A percentile compares a stretch with the other conserved stretches of the same genome.
These are phyloP conservation scores for Aegithalos caudatus DNA, from an alignment of 2,113 vertebrate species.

Conservation along the genomic window DNA sequence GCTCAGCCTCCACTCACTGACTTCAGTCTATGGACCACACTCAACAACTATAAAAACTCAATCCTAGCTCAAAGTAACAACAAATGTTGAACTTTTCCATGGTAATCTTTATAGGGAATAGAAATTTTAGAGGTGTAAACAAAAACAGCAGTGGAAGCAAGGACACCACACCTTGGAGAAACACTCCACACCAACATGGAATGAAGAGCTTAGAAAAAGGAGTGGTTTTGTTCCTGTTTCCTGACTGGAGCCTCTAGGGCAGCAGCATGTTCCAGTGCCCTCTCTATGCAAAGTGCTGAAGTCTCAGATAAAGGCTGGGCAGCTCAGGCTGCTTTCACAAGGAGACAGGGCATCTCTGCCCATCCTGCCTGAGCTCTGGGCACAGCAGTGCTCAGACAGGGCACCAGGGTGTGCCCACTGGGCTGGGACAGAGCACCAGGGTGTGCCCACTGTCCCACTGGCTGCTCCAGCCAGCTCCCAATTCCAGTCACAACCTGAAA, in stretches of 20 bases:
- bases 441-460: neutral
- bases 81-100: neutral
- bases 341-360: neutral
- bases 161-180: neutral
- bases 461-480: neutral
- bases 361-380: neutral
- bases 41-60: neutral
- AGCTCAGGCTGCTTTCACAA: neutral
- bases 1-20: neutral
- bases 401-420: neutral
- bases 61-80: neutral
- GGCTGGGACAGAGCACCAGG: neutral
- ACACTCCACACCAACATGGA: fast-evolving
- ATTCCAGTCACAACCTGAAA: fast-evolving
- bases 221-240: neutral
- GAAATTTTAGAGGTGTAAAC: neutral
- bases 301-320: neutral
- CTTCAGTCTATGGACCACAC: neutral
- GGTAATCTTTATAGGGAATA: neutral
- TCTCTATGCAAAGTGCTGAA: neutral
- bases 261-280: fast-evolving
- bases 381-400: neutral
- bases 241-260: neutral
- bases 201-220: neutral
- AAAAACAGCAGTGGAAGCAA: neutral